A percentile compares a stretch with the other conserved stretches of the same genome.
phyloP scores from a whole-genome alignment of 2,888 invertebrate species.

The Acanthosepion esculentum region DNA sequence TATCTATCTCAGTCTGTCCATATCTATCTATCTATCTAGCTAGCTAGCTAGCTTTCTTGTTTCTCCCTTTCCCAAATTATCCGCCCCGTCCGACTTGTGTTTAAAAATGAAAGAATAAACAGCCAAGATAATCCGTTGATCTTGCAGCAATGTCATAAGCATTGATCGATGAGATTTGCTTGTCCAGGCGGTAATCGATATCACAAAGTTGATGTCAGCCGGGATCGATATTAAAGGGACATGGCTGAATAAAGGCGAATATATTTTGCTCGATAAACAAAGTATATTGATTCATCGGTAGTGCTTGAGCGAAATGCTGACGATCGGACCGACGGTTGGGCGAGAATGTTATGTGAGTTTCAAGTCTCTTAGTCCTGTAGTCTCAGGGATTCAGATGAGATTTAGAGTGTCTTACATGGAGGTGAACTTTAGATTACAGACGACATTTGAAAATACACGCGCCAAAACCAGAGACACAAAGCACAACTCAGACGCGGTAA shows the following conservation, averaged over 20 bases:
- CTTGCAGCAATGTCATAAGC: neutral
- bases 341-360: neutral
- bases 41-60: neutral
- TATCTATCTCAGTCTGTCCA: too few relatives aligned
- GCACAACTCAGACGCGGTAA: neutral
- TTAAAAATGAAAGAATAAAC: neutral
- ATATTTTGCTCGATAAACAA: conserved; percentile 20
- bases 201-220: neutral
- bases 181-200: neutral
- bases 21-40: neutral
- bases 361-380: neutral
- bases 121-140: neutral
- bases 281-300: neutral
- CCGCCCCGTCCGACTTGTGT: neutral
- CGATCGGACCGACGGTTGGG: neutral
- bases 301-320: neutral
- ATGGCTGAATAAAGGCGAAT: neutral
- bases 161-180: neutral
- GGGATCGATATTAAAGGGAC: neutral
- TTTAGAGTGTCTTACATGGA: neutral
- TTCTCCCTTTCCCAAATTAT: neutral
- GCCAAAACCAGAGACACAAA: neutral
- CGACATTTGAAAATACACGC: neutral
- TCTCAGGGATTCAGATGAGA: conserved; percentile 9
- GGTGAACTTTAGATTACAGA: neutral